These are phyloP conservation scores for Eilema depressum DNA, from an alignment of 2,888 invertebrate genomes.

Conservation along the genomic window DNA sequence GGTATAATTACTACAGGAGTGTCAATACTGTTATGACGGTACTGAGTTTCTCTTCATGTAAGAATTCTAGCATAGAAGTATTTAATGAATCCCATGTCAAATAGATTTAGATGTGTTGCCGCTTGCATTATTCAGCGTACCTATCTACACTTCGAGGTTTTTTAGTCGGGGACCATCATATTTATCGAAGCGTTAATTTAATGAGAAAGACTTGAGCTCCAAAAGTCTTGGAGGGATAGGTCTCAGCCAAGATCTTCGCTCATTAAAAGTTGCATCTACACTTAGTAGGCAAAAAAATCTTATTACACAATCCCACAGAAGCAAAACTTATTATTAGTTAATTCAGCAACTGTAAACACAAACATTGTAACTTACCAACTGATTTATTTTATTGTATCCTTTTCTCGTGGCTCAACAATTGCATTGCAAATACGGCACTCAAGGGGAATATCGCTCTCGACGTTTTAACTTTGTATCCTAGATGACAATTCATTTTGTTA, in stretches of 20 bases:
- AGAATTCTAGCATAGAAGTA: not conserved
- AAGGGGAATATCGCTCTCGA: not conserved
- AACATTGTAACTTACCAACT: not conserved
- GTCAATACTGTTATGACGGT: not conserved
- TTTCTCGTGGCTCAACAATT: conserved; percentile 1
- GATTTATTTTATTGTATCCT: not conserved
- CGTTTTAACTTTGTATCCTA: not conserved
- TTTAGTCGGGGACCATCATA: not conserved
- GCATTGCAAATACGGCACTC: conserved; percentile 4
- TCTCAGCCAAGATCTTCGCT: too few relatives aligned
- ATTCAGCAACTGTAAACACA: not conserved
- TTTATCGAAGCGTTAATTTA: not conserved
- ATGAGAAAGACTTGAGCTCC: too few relatives aligned
- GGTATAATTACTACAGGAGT: not conserved
- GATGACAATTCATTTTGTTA: conserved; percentile 1
- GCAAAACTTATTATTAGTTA: not conserved
- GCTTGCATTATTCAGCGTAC: not conserved
- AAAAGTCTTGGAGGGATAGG: too few relatives aligned
- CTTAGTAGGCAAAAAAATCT: not conserved
- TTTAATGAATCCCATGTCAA: not conserved
- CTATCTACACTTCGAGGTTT: not conserved
- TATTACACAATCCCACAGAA: not conserved
- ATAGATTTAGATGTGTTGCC: not conserved
- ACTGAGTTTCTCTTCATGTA: not conserved
- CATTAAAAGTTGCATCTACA: too few relatives aligned